phyloP scores from a whole-genome alignment of 2,797 vertebrate genomes.

The Spinus olivaceus region DNA sequence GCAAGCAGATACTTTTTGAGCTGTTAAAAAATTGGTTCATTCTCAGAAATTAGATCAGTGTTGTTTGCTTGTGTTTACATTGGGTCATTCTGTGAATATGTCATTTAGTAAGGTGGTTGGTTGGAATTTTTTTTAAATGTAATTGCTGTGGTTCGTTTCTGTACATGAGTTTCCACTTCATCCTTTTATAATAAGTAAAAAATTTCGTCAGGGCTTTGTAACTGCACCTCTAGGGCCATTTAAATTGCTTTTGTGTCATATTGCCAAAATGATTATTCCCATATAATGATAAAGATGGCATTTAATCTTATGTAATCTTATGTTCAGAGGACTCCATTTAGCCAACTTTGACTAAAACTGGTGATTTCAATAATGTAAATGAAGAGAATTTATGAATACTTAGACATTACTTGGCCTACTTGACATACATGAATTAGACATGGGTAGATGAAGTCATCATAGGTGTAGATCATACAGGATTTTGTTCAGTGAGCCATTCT shows the following conservation, averaged over 20 bases:
- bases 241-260: background rate
- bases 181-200: background rate
- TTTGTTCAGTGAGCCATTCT: background rate
- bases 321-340: background rate
- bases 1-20: background rate
- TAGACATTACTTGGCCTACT: background rate
- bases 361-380: slow-evolving; percentile 23
- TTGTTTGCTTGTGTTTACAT: background rate
- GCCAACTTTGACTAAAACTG: background rate
- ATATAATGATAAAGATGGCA: background rate
- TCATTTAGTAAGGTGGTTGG: background rate
- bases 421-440: background rate
- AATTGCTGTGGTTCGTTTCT: background rate
- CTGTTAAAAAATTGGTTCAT: background rate
- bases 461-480: background rate
- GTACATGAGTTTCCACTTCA: background rate
- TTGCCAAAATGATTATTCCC: background rate
- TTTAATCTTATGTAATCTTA: background rate
- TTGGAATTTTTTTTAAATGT: background rate
- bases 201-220: background rate
- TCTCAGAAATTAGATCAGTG: background rate
- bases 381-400: background rate
- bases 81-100: background rate
- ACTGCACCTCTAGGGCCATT: background rate
- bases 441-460: background rate